Conservation (phyloP, 2,797 vertebrate genomes). For the Chaunax sp. region DNA sequence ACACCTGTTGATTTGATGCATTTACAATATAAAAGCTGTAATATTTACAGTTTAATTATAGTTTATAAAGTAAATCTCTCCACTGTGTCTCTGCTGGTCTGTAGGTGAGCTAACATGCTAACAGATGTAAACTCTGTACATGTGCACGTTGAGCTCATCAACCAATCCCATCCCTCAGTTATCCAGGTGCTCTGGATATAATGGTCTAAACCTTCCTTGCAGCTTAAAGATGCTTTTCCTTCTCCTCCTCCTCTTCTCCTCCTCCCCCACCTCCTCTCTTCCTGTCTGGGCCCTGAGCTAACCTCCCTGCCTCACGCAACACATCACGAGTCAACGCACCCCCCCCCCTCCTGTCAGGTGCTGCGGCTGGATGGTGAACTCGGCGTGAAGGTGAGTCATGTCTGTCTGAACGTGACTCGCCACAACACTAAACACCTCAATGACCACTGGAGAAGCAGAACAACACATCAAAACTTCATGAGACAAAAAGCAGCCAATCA, state of each 20-base stretch:
- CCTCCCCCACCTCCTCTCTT: neutral
- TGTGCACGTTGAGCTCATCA: neutral
- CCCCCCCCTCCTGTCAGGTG: slow-evolving; percentile 7
- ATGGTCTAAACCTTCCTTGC: neutral
- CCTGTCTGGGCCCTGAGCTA: neutral
- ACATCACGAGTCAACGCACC: slow-evolving; percentile 8
- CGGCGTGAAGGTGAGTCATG: neutral
- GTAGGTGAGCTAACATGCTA: neutral
- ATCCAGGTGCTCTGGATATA: slow-evolving; percentile 2
- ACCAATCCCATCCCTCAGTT: slow-evolving; percentile 1
- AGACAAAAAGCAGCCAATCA: too few species aligned
- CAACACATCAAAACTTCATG: too few species aligned
- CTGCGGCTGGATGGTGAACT: neutral
- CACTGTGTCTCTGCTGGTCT: neutral
- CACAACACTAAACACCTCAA: neutral
- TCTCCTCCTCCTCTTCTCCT: too few species aligned
- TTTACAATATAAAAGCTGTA: too few species aligned
- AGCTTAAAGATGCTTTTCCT: slow-evolving; percentile 29
- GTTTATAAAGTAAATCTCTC: neutral
- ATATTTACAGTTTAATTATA: too few species aligned
- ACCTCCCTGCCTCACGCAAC: slow-evolving; percentile 13
- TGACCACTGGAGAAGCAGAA: too few species aligned
- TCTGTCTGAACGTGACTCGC: slow-evolving; percentile 12
- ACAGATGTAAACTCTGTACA: neutral
- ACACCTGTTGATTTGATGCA: too few species aligned